Evolutionary conservation across 2,888 invertebrate species (phyloP).

Genomic region (Ctenicera cuprea): DNA sequence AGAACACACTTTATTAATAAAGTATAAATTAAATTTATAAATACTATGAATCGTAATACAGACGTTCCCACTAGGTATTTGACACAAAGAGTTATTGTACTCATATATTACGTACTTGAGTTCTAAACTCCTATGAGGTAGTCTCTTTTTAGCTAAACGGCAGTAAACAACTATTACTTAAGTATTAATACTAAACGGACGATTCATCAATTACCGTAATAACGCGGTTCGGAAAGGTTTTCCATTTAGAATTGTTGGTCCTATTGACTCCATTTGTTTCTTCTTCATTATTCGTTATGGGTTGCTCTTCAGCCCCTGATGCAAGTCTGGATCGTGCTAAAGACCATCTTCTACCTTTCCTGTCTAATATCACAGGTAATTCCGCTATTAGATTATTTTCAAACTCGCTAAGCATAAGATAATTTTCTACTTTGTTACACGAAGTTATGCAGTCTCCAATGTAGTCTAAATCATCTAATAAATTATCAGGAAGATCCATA

Average conservation of each 20-base stretch:
- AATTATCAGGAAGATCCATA: constrained; percentile 87
- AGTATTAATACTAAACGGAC: constrained; percentile 72
- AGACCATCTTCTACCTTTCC: constrained; percentile 84
- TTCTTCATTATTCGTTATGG: constrained; percentile 74
- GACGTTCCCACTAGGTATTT: constrained; percentile 32
- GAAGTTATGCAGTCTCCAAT: constrained; percentile 90
- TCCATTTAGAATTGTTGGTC: constrained; percentile 69
- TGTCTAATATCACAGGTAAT: constrained; percentile 83
- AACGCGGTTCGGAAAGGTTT: constrained; percentile 76
- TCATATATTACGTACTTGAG: constrained; percentile 40
- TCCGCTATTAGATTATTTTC: constrained; percentile 90
- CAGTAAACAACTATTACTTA: constrained; percentile 46
- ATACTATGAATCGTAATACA: constrained; percentile 39
- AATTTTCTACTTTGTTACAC: constrained; percentile 91
- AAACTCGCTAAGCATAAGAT: constrained; percentile 89
- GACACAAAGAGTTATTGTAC: constrained; percentile 45
- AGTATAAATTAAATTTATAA: constrained; percentile 41
- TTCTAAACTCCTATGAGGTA: constrained; percentile 55
- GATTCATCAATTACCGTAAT: constrained; percentile 88
- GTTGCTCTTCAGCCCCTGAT: constrained; percentile 70
- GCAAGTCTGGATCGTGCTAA: constrained; percentile 75
- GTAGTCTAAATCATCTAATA: constrained; percentile 86
- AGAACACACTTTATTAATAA: constrained; percentile 33
- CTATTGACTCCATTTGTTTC: constrained; percentile 72
- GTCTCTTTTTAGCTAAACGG: constrained; percentile 53